A percentile compares a stretch with the other conserved stretches of the same genome.
Conservation (phyloP, 2,113 vertebrate species). For the Dolichotis patagonum region DNA sequence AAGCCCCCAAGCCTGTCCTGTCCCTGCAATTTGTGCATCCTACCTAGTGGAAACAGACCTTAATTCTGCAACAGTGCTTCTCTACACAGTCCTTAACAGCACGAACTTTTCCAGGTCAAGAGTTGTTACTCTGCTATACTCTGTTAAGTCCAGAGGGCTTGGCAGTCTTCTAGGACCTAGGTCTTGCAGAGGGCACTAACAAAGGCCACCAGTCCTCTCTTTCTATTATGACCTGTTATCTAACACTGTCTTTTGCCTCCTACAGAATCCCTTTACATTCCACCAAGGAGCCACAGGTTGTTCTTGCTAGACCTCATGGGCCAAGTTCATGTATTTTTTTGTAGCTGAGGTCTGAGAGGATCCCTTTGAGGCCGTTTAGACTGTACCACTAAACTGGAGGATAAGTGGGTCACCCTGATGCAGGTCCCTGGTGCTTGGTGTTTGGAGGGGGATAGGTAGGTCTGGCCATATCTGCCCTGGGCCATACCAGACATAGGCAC, state of each 20-base stretch:
- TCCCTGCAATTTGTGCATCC: background rate
- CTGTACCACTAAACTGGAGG: background rate
- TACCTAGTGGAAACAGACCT: background rate
- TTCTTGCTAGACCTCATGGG: background rate
- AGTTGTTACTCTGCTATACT: background rate
- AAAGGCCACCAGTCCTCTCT: background rate
- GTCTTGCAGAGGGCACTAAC: background rate
- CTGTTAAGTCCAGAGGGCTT: background rate
- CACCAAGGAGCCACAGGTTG: background rate
- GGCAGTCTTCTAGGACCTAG: background rate
- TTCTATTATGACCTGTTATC: background rate
- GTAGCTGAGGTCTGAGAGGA: background rate
- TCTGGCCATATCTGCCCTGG: background rate
- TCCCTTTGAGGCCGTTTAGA: background rate
- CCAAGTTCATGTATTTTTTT: background rate
- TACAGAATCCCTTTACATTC: background rate
- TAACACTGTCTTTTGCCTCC: background rate
- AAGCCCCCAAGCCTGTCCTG: too few relatives aligned
- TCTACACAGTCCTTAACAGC: fast-evolving
- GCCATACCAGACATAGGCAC: background rate
- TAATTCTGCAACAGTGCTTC: background rate
- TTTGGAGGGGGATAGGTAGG: background rate
- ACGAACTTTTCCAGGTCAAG: background rate
- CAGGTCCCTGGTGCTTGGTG: background rate
- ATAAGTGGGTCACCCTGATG: background rate